Base-by-base conservation (phyloP, 2,888 invertebrate genomes). In the Rhabditophanes sp. region DNA sequence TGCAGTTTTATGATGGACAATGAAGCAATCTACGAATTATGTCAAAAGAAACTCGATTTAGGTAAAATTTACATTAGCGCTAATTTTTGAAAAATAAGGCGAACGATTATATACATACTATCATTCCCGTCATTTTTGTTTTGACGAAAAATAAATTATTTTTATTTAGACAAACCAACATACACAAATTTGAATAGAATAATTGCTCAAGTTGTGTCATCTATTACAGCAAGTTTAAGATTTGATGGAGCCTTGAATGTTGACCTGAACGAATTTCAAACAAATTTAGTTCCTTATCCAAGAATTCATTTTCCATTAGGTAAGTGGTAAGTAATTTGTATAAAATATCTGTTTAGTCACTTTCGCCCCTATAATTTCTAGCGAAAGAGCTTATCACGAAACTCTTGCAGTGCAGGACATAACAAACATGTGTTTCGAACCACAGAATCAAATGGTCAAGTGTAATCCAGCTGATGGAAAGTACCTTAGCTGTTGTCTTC, bases 11-110 rank as follows among this genome's bases (percentile, higher is more conserved):
- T 46, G 31, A 80, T 83, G 24, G 85, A 85, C 71, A 85, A 87
- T 58, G 84, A 87, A 65, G 85, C 85, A 20, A 72, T 85, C 56
- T 83, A 84, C 66, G 83, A 85, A 60, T 83, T 87, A 52, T 85
- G 84, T 67, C 74, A 80, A 39, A 74, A 78, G 41, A 79, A 79
- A 55, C 72, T 88, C 30, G 78, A 54, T 31, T 35, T 57, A 33
- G 57, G 33, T 43, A 5, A 8, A 11, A 17, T 17, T 25, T 18
- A 18, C 17, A n/a, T n/a, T 15, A 11, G 14, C n/a, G 9, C 7
- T 30, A 11, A 16, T 11, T 11, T 22, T 22, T 9, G 9, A 22
- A 22, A 11, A 9, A 22, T 9, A 9, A 9, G 9, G 9, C 9
- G 23, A 9, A 11, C 9, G 9, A 9, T 9, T 22, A 11, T 9